These are phyloP conservation scores for Pomatorhinus ruficollis DNA, from an alignment of 2,113 vertebrate species.

Conservation along the genomic window DNA sequence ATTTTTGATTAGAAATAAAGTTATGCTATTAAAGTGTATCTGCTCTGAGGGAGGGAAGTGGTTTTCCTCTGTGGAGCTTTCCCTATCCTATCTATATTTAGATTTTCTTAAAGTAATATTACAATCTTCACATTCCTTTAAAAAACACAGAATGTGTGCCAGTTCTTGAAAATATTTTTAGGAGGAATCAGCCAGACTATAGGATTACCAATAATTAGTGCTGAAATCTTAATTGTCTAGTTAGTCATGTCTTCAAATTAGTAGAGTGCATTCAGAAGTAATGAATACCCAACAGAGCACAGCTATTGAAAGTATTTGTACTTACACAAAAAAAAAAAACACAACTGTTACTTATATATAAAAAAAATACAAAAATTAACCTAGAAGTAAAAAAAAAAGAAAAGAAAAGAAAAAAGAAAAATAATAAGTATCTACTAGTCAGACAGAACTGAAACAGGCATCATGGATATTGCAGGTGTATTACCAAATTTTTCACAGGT, in stretches of 20 bases:
- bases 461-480: neutral
- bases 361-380: neutral
- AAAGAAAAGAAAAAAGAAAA: neutral
- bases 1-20: conserved; percentile 25
- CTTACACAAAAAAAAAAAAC: neutral
- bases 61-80: neutral
- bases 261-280: neutral
- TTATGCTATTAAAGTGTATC: neutral
- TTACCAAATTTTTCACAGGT: neutral
- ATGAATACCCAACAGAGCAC: neutral
- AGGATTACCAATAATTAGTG: neutral
- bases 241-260: neutral
- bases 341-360: neutral
- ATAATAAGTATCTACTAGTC: neutral
- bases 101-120: neutral
- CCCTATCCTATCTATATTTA: neutral
- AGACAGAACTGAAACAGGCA: neutral
- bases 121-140: neutral
- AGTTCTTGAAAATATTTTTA: neutral
- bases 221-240: neutral
- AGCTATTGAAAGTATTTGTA: neutral
- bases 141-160: neutral
- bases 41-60: neutral
- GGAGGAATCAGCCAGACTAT: neutral
- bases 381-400: neutral